These are phyloP conservation scores for Phasia obesa DNA, from an alignment of 2,888 invertebrate genomes.

Conservation along the genomic window DNA sequence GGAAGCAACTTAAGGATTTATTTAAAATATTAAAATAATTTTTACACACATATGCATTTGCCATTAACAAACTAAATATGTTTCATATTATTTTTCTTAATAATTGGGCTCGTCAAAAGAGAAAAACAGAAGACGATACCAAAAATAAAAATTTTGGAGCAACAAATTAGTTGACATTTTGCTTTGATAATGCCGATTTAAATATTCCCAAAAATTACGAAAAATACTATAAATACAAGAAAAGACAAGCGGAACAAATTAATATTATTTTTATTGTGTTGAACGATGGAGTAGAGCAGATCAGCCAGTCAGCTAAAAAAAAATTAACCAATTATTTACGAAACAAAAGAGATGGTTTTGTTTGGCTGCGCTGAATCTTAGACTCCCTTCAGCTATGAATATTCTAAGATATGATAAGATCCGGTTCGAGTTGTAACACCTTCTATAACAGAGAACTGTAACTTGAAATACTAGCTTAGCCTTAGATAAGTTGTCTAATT, in stretches of 20 bases:
- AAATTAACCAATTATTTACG: not conserved
- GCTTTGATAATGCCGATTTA: conserved; percentile 78
- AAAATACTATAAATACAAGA: conserved; percentile 71
- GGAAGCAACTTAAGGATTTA: not conserved
- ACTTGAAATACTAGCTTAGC: too few relatives aligned
- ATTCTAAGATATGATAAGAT: too few relatives aligned
- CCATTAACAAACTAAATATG: conserved; percentile 60
- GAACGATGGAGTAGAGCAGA: conserved; percentile 55
- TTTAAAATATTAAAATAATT: too few relatives aligned
- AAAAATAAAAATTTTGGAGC: conserved; percentile 62
- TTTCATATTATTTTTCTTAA: conserved; percentile 61
- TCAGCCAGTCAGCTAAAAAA: conserved; percentile 27
- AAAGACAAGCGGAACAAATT: conserved; percentile 80
- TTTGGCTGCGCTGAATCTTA: too few relatives aligned
- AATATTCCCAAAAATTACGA: conserved; percentile 34
- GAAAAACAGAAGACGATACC: conserved; percentile 11
- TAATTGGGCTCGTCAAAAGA: conserved; percentile 57
- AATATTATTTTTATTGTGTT: conserved; percentile 76
- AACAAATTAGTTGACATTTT: conserved; percentile 78
- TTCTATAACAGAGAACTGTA: too few relatives aligned
- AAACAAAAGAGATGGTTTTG: too few relatives aligned
- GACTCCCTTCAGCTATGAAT: not conserved
- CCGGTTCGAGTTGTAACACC: too few relatives aligned
- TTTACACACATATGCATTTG: not conserved
- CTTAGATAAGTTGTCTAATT: too few relatives aligned